These are phyloP conservation scores for Nephrotoma flavescens DNA, from an alignment of 2,888 invertebrate species.

Conservation along the genomic window DNA sequence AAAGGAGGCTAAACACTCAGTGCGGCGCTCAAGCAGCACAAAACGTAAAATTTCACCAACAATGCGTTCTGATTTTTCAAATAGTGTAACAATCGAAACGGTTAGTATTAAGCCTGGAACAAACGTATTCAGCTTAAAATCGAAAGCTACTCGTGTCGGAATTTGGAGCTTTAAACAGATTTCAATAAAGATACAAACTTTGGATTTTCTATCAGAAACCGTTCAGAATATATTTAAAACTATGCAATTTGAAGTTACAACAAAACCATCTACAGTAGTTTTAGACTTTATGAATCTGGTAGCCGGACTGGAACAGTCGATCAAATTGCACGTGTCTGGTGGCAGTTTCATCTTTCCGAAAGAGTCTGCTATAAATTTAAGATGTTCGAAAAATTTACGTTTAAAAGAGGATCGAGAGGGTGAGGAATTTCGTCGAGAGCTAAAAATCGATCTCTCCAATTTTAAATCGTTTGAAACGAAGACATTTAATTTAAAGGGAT, in stretches of 20 bases:
- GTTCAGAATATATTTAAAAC: constrained; percentile 30
- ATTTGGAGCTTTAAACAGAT: constrained; percentile 57
- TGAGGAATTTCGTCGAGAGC: constrained; percentile 32
- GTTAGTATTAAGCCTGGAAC: constrained; percentile 45
- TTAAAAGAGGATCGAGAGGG: constrained; percentile 17
- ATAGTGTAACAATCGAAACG: constrained; percentile 38
- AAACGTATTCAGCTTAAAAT: constrained; percentile 46
- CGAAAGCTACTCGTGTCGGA: constrained; percentile 48
- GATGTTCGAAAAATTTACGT: constrained; percentile 32
- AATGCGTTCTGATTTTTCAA: constrained; percentile 47
- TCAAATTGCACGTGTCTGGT: constrained; percentile 58
- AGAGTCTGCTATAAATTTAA: constrained; percentile 35
- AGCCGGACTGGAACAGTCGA: constrained; percentile 65
- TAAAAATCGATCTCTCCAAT: constrained; percentile 40
- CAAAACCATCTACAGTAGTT: constrained; percentile 36
- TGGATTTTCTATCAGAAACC: constrained; percentile 56
- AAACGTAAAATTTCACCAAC: constrained; percentile 54
- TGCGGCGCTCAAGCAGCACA: constrained; percentile 57
- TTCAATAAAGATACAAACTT: constrained; percentile 35
- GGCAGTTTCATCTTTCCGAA: constrained; percentile 61
- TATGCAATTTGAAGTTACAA: constrained; percentile 30
- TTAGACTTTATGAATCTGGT: constrained; percentile 53
- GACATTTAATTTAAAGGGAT: constrained; percentile 45
- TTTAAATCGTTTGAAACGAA: constrained; percentile 51
- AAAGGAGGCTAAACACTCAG: constrained; percentile 37